Evolutionary conservation across 2,113 vertebrate genomes (phyloP).

Genomic region (Nothocercus nigrocapillus): DNA sequence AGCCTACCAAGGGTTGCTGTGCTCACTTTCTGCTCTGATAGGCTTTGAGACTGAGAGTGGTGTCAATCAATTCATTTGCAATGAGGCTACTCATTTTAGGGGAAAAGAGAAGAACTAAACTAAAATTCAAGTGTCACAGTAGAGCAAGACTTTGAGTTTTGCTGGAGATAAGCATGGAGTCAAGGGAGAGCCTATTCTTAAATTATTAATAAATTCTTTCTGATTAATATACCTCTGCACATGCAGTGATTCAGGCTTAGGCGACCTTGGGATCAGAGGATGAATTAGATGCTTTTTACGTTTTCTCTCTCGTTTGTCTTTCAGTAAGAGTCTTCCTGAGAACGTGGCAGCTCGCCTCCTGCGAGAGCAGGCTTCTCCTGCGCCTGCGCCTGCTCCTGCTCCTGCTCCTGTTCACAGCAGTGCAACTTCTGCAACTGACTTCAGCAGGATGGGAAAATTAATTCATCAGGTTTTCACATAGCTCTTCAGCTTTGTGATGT

Average conservation of each 20-base stretch:
- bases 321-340: not conserved
- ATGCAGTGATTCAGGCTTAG: not conserved
- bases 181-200: not conserved
- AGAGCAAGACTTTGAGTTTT: not conserved
- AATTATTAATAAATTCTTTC: not conserved
- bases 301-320: not conserved
- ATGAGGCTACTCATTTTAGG: not conserved
- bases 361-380: not conserved
- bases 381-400: not conserved
- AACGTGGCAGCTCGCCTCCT: not conserved
- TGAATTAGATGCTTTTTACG: not conserved
- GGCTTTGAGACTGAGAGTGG: not conserved
- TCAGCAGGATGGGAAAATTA: not conserved
- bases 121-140: not conserved
- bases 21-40: not conserved
- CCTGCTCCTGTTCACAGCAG: not conserved
- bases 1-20: accelerated
- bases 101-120: not conserved
- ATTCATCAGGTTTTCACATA: not conserved
- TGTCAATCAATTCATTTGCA: not conserved
- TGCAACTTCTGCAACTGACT: not conserved
- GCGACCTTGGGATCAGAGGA: not conserved
- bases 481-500: not conserved
- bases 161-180: not conserved
- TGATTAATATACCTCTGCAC: not conserved